Evolutionary conservation across 2,888 invertebrate species (phyloP).

Genomic region (Nycteola revayana): DNA sequence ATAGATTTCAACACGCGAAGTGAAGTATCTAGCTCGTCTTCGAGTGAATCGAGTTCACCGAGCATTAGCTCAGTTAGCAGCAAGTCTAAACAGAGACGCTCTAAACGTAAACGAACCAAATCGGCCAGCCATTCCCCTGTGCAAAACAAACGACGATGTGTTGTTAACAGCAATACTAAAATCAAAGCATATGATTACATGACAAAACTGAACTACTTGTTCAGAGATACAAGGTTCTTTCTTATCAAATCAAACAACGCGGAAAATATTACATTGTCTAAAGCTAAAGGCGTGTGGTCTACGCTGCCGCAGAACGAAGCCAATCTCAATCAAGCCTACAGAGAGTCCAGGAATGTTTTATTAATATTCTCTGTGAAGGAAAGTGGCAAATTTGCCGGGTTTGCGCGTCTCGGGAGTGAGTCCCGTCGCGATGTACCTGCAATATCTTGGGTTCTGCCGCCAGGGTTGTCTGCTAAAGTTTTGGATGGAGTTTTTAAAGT

Average conservation of each 20-base stretch:
- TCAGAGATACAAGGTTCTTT: slow-evolving; percentile 96
- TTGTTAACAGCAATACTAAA: slow-evolving; percentile 55
- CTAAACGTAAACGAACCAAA: slow-evolving; percentile 80
- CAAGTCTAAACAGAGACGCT: slow-evolving; percentile 83
- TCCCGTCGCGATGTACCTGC: slow-evolving; percentile 95
- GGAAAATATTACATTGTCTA: slow-evolving; percentile 97
- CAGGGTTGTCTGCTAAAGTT: slow-evolving; percentile 95
- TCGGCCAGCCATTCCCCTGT: slow-evolving; percentile 67
- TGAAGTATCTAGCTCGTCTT: slow-evolving; percentile 92
- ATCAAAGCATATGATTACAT: slow-evolving; percentile 91
- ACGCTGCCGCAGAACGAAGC: slow-evolving; percentile 98
- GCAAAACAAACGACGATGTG: slow-evolving; percentile 61
- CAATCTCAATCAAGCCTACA: slow-evolving; percentile 96
- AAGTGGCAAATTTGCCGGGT: slow-evolving; percentile 97
- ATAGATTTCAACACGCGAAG: slow-evolving; percentile 92
- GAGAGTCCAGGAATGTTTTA: slow-evolving; percentile 95
- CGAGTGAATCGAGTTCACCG: slow-evolving; percentile 86
- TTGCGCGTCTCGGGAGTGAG: slow-evolving; percentile 94
- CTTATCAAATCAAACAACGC: slow-evolving; percentile 99
- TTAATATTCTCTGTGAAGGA: slow-evolving; percentile 98
- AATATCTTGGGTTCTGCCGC: slow-evolving; percentile 96
- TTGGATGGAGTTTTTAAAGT: slow-evolving; percentile 97
- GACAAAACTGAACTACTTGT: slow-evolving; percentile 95
- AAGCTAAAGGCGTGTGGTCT: slow-evolving; percentile 98
- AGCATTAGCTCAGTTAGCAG: slow-evolving; percentile 90